Evolutionary conservation across 1,140 invertebrate genomes (phyloP).

Genomic region (Palaemon carinicauda): DNA sequence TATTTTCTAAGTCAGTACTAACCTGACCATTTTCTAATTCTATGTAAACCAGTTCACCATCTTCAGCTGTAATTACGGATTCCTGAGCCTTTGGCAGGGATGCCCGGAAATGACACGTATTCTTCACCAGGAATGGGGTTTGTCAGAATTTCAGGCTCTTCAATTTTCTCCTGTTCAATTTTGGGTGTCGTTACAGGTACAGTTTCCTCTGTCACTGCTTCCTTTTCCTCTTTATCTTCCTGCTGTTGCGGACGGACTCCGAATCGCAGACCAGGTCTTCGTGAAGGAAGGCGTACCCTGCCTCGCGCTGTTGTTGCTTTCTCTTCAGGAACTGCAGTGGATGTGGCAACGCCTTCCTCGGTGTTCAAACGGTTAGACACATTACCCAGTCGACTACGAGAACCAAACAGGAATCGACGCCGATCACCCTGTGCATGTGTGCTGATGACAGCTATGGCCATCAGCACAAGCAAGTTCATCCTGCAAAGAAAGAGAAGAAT

Average conservation of each 20-base stretch:
- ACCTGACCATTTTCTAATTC: not conserved
- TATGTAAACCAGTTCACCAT: constrained; percentile 32
- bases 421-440: too few species aligned
- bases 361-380: too few species aligned
- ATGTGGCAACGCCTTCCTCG: too few species aligned
- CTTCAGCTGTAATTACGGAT: constrained; percentile 17
- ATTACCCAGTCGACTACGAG: too few species aligned
- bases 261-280: not conserved
- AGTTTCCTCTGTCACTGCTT: not conserved
- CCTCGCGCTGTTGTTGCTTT: too few species aligned
- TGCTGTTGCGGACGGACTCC: constrained; percentile 6
- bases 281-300: not conserved
- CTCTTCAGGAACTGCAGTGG: not conserved
- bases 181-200: not conserved
- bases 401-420: too few species aligned
- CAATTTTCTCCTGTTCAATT: not conserved
- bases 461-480: too few species aligned
- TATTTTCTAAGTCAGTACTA: not conserved
- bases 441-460: too few species aligned
- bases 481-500: too few species aligned
- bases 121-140: constrained; percentile 42
- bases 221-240: constrained; percentile 12
- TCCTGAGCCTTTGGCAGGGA: not conserved
- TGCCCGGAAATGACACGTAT: constrained; percentile 43
- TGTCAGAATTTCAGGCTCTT: constrained; percentile 16